Conservation (phyloP, 2,888 invertebrate genomes). For the Icerya purchasi region DNA sequence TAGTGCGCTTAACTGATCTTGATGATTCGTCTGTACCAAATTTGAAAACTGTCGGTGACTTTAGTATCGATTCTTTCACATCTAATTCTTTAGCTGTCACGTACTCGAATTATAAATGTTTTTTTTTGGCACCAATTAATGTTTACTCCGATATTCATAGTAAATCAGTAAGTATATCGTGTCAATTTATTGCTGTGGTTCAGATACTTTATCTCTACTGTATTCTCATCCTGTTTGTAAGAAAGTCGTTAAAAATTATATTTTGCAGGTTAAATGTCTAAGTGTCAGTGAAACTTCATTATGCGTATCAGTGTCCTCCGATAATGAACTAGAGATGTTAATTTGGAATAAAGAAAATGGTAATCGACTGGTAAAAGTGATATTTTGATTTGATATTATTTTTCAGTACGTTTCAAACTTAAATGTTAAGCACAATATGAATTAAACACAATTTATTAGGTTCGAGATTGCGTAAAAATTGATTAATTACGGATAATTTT, state of each 20-base stretch:
- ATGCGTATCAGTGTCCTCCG: constrained; percentile 6
- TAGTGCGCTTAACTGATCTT: constrained; percentile 15
- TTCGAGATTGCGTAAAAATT: too few species aligned
- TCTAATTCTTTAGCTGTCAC: constrained; percentile 17
- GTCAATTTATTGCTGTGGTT: background rate
- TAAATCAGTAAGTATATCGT: constrained; percentile 24
- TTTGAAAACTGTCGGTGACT: constrained; percentile 17
- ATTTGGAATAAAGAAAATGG: constrained; percentile 2
- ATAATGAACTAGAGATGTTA: constrained; percentile 1
- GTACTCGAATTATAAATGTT: constrained; percentile 18
- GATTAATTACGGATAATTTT: too few species aligned
- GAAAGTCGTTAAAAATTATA: too few species aligned
- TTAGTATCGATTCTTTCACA: constrained; percentile 15
- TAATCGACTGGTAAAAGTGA: constrained; percentile 1
- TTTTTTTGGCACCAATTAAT: constrained; percentile 22
- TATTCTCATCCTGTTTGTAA: too few species aligned
- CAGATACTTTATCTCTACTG: too few species aligned
- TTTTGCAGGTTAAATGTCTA: constrained; percentile 1
- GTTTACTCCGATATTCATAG: constrained; percentile 21
- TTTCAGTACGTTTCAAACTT: background rate
- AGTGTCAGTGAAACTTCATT: constrained; percentile 1
- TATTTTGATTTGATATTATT: background rate
- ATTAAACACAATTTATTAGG: too few species aligned
- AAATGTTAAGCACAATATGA: too few species aligned
- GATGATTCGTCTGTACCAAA: constrained; percentile 11